Conservation (phyloP, 2,888 invertebrate species). For the Syrphus vitripennis region DNA sequence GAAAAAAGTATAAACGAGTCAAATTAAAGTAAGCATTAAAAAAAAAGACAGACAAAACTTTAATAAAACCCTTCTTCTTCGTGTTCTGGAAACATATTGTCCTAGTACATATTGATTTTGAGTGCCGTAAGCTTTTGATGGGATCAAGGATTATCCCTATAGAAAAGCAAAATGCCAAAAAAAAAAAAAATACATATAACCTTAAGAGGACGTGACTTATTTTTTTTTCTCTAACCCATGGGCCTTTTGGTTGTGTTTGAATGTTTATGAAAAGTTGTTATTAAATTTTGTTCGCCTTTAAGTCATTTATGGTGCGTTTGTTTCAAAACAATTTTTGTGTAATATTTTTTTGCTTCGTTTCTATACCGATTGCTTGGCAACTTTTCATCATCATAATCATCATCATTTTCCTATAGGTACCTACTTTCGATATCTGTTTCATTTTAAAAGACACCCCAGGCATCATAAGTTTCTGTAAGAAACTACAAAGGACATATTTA, state of each 20-base stretch:
- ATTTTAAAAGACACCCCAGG: constrained; percentile 22
- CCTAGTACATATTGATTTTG: not conserved
- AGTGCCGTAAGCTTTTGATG: not conserved
- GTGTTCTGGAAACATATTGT: constrained; percentile 39
- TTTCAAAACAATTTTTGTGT: not conserved
- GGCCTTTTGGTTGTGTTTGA: not conserved
- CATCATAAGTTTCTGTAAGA: constrained; percentile 40
- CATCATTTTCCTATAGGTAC: constrained; percentile 15
- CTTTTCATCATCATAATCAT: constrained; percentile 43
- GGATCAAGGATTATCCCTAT: constrained; percentile 47
- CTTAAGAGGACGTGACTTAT: constrained; percentile 51
- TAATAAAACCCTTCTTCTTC: constrained; percentile 27
- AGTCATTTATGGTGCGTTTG: constrained; percentile 2
- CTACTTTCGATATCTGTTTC: constrained; percentile 15
- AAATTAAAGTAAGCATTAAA: too few species aligned
- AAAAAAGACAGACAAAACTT: too few species aligned
- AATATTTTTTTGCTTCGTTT: not conserved
- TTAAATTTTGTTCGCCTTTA: constrained; percentile 8
- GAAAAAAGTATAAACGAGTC: too few species aligned
- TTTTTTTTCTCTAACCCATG: not conserved
- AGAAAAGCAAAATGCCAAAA: not conserved
- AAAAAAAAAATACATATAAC: too few species aligned
- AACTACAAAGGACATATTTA: constrained; percentile 26
- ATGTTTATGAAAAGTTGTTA: not conserved
- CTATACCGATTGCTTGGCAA: not conserved